Evolutionary conservation across 2,888 invertebrate species (phyloP).

Genomic region (Thumatha senex): DNA sequence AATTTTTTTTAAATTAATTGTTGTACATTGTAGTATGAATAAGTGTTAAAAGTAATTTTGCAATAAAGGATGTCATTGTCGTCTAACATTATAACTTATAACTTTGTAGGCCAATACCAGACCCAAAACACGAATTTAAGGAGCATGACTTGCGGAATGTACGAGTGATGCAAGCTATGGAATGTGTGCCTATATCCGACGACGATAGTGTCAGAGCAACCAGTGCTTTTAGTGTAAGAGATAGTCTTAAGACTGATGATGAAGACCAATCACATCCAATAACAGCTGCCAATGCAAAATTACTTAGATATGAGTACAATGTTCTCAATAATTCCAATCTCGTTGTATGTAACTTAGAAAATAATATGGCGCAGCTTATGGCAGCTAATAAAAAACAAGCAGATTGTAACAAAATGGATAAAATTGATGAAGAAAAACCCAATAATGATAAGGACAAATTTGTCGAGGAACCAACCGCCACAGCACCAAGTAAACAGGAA

Average conservation of each 20-base stretch:
- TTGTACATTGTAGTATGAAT: too few species aligned
- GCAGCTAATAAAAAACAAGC: slow-evolving; percentile 63
- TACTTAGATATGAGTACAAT: slow-evolving; percentile 75
- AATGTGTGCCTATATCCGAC: slow-evolving; percentile 76
- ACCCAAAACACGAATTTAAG: slow-evolving; percentile 56
- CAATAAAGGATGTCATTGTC: too few species aligned
- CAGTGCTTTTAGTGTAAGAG: slow-evolving; percentile 76
- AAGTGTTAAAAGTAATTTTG: too few species aligned
- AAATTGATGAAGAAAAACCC: slow-evolving; percentile 72
- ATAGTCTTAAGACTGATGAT: slow-evolving; percentile 78
- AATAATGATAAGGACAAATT: slow-evolving; percentile 51
- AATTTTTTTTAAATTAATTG: too few species aligned
- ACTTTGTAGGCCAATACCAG: slow-evolving; percentile 47
- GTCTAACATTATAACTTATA: too few species aligned
- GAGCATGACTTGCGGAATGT: slow-evolving; percentile 70
- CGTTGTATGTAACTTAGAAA: slow-evolving; percentile 76
- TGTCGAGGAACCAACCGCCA: slow-evolving; percentile 30
- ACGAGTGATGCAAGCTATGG: slow-evolving; percentile 67
- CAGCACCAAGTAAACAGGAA: slow-evolving; percentile 39
- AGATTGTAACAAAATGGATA: slow-evolving; percentile 71
- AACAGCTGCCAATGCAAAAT: slow-evolving; percentile 72
- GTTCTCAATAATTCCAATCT: slow-evolving; percentile 78
- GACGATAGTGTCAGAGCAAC: slow-evolving; percentile 79
- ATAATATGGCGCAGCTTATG: slow-evolving; percentile 77
- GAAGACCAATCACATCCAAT: slow-evolving; percentile 77